phyloP scores from a whole-genome alignment of 2,888 invertebrate species.

The Nipponacmea schrenckii region DNA sequence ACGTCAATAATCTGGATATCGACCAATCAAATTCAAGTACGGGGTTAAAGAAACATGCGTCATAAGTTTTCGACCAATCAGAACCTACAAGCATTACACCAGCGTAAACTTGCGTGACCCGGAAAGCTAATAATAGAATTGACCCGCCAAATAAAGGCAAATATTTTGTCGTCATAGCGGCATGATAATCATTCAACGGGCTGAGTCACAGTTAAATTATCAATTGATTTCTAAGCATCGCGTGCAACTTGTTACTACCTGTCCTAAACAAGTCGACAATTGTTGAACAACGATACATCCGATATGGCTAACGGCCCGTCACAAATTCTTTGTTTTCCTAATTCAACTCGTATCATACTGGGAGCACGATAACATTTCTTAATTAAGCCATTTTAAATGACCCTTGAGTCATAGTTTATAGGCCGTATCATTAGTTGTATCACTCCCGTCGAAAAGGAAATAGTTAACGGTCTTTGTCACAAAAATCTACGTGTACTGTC shows the following conservation, averaged over 20 bases:
- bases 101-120: constrained; percentile 30
- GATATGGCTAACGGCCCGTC: too few species aligned
- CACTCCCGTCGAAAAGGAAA: too few species aligned
- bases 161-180: constrained; percentile 34
- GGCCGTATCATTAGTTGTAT: too few species aligned
- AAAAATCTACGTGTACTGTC: too few species aligned
- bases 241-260: not conserved
- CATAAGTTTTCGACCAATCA: not conserved
- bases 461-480: too few species aligned
- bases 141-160: constrained; percentile 57
- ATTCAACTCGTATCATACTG: too few species aligned
- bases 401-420: too few species aligned
- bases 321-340: too few species aligned
- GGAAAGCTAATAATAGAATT: constrained; percentile 46
- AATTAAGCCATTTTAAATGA: too few species aligned
- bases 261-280: not conserved
- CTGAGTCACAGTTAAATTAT: constrained; percentile 2
- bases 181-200: not conserved
- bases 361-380: too few species aligned
- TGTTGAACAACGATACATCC: not conserved
- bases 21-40: constrained; percentile 28
- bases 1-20: constrained; percentile 48
- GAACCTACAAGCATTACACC: constrained; percentile 11
- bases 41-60: constrained; percentile 24
- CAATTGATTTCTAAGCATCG: constrained; percentile 4